These are phyloP conservation scores for Leontopithecus rosalia DNA, from an alignment of 2,797 vertebrate genomes.

Conservation along the genomic window DNA sequence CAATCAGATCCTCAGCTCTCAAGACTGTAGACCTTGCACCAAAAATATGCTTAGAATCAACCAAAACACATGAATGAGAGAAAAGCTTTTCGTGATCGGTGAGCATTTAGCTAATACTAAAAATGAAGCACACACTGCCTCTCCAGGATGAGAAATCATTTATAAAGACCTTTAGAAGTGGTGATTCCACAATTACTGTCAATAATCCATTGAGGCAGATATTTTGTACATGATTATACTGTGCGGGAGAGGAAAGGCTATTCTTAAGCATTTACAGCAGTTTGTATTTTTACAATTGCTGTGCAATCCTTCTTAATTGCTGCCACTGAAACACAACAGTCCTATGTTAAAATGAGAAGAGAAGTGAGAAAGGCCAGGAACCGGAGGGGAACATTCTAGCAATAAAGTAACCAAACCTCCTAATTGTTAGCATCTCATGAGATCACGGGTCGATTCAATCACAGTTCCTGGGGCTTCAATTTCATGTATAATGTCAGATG, in stretches of 20 bases:
- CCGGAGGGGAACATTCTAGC: not conserved
- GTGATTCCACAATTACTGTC: not conserved
- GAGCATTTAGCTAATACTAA: not conserved
- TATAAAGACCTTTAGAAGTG: not conserved
- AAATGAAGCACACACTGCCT: not conserved
- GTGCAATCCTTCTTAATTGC: not conserved
- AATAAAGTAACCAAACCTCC: not conserved
- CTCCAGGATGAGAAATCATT: not conserved
- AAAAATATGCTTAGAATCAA: not conserved
- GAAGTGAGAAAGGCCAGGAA: not conserved
- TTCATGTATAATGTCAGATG: not conserved
- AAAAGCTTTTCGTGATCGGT: not conserved
- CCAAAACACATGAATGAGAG: not conserved
- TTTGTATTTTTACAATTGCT: slow-evolving; percentile 37
- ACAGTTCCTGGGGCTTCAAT: not conserved
- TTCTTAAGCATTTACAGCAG: not conserved
- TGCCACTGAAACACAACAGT: slow-evolving; percentile 1
- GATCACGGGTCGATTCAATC: not conserved
- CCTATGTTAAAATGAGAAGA: not conserved
- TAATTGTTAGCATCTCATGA: not conserved
- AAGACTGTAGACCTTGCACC: not conserved
- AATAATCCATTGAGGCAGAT: not conserved
- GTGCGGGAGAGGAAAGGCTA: not conserved
- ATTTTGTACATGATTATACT: not conserved
- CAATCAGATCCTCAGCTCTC: not conserved